phyloP scores from a whole-genome alignment of 2,888 invertebrate genomes.

The Megamerina dolium region DNA sequence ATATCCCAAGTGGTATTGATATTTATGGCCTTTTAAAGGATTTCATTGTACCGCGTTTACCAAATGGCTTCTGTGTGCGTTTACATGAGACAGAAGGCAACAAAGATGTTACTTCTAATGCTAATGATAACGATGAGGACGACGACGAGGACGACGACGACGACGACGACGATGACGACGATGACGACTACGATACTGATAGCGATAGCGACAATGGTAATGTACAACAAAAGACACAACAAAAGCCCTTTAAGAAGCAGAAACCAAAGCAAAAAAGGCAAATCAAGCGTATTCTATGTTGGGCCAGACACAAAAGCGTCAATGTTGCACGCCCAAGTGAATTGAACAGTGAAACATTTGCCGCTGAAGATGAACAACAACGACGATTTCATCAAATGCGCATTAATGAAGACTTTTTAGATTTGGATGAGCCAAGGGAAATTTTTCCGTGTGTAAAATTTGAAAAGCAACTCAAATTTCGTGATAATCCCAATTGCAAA shows the following conservation, averaged over 20 bases:
- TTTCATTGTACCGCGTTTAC: constrained; percentile 45
- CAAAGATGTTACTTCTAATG: constrained; percentile 5
- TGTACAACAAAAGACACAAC: too few relatives aligned
- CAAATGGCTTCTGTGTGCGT: constrained; percentile 43
- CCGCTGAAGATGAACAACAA: constrained; percentile 5
- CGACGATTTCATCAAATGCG: constrained; percentile 16
- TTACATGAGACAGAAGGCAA: constrained; percentile 17
- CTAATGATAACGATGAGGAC: not conserved
- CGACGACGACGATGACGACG: constrained; percentile 19
- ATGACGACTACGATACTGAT: too few relatives aligned
- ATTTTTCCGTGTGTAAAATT: constrained; percentile 37
- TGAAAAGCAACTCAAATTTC: constrained; percentile 39
- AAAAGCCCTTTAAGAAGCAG: constrained; percentile 13
- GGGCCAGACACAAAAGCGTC: constrained; percentile 29
- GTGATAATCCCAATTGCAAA: constrained; percentile 5
- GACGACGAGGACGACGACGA: not conserved
- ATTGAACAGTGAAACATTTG: not conserved
- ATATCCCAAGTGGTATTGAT: constrained; percentile 43
- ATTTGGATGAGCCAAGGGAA: constrained; percentile 39
- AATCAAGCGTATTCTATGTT: too few relatives aligned
- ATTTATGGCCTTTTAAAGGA: constrained; percentile 42
- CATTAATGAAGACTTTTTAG: constrained; percentile 35
- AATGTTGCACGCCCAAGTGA: constrained; percentile 19
- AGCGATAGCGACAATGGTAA: not conserved
- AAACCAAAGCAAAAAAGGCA: too few relatives aligned